Percentiles rank a stretch among this genome's conserved stretches.
phyloP scores from a whole-genome alignment of 2,797 vertebrate species.

The Cygnus olor region DNA sequence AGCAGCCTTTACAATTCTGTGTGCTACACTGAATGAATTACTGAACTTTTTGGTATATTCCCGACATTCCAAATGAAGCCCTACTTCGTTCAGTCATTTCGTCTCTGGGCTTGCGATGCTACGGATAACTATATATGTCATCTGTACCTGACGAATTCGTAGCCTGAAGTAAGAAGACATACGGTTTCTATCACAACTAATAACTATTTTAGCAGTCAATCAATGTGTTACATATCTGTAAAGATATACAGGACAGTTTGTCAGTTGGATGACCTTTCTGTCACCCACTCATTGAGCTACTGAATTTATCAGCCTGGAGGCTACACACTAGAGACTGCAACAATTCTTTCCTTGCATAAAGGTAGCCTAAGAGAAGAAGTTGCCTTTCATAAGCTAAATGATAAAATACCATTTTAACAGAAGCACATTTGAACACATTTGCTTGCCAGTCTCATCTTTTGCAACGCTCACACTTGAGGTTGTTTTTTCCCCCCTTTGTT shows the following conservation, averaged over 20 bases:
- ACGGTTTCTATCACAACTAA: neutral
- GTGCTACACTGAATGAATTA: neutral
- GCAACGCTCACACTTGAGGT: neutral
- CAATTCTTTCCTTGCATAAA: neutral
- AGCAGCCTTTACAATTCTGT: neutral
- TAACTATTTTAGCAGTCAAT: neutral
- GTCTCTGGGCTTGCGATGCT: neutral
- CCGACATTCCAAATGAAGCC: neutral
- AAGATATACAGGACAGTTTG: neutral
- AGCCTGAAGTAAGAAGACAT: neutral
- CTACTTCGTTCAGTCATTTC: neutral
- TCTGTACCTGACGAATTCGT: neutral
- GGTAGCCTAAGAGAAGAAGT: neutral
- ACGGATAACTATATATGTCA: neutral
- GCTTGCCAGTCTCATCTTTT: neutral
- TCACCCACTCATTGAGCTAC: neutral
- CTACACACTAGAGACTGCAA: neutral
- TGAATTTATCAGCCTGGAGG: constrained; percentile 15
- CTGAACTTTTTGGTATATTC: neutral
- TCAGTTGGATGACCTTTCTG: constrained; percentile 9
- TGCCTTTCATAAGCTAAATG: neutral
- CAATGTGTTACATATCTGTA: neutral
- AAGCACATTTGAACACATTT: neutral
- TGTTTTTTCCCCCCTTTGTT: neutral
- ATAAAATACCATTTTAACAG: neutral